Conservation (phyloP, 2,113 vertebrate genomes). For the Orthonyx spaldingii region DNA sequence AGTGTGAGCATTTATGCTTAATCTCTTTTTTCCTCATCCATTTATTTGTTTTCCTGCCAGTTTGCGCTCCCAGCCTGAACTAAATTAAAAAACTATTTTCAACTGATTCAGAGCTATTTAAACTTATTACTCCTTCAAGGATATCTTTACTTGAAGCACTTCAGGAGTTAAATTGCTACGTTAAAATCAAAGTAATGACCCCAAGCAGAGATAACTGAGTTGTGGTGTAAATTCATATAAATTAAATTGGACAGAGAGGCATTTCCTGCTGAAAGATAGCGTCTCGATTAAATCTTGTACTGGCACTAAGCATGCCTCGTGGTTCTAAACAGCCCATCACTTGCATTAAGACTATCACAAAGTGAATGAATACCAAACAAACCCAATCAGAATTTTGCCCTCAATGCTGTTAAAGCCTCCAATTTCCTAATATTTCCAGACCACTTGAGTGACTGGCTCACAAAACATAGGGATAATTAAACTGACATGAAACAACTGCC, state of each 20-base stretch:
- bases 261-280: slow-evolving; percentile 69
- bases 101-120: slow-evolving; percentile 66
- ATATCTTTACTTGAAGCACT: slow-evolving; percentile 72
- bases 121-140: slow-evolving; percentile 69
- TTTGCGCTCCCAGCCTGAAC: slow-evolving; percentile 40
- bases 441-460: slow-evolving; percentile 60
- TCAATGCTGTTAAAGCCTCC: slow-evolving; percentile 47
- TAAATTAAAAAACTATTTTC: slow-evolving; percentile 73
- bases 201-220: slow-evolving; percentile 71
- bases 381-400: slow-evolving; percentile 63
- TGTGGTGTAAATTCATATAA: slow-evolving; percentile 72
- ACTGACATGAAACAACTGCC: slow-evolving; percentile 69
- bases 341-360: slow-evolving; percentile 56
- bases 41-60: slow-evolving; percentile 38
- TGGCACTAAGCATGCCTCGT: slow-evolving; percentile 51
- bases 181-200: slow-evolving; percentile 78
- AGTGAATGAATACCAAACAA: slow-evolving; percentile 69
- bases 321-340: slow-evolving; percentile 59
- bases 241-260: slow-evolving; percentile 68
- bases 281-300: slow-evolving; percentile 68
- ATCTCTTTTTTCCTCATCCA: slow-evolving; percentile 30
- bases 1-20: neutral
- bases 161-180: slow-evolving; percentile 69
- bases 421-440: slow-evolving; percentile 60
- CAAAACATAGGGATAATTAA: slow-evolving; percentile 76